A percentile compares a stretch with the other conserved stretches of the same genome.
phyloP scores from a whole-genome alignment of 1,140 invertebrate genomes.

The Ridgeia piscesae region DNA sequence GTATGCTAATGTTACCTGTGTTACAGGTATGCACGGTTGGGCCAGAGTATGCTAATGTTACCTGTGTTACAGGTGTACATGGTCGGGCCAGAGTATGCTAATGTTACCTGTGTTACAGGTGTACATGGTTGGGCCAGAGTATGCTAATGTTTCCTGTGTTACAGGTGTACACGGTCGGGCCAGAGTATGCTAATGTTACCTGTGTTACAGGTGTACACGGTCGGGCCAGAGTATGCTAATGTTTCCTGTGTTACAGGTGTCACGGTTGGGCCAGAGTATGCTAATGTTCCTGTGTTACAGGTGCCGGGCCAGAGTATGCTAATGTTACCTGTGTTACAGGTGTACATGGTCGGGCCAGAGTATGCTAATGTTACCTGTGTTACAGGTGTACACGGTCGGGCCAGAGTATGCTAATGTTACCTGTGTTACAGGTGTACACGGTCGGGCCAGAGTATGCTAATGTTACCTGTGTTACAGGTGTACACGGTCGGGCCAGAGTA shows the following conservation, averaged over 20 bases:
- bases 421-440: conserved; percentile 73
- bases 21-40: no score
- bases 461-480: conserved; percentile 66
- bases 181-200: background rate
- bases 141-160: conserved; percentile 76
- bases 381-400: no score
- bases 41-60: background rate
- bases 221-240: conserved; percentile 98
- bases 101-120: conserved; percentile 81
- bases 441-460: conserved; percentile 99
- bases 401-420: background rate
- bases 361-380: conserved; percentile 80
- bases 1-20: conserved; percentile 81
- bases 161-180: no score
- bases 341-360: conserved; percentile 94
- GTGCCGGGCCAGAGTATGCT: no score
- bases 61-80: conserved; percentile 74
- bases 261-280: conserved; percentile 96
- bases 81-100: conserved; percentile 96
- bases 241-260: conserved; percentile 68
- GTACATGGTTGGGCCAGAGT: conserved; percentile 95
- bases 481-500: conserved; percentile 97
- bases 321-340: conserved; percentile 60
- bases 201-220: conserved; percentile 76
- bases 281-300: conserved; percentile 68